Conservation (phyloP, 2,888 invertebrate species). For the Galerucella calmariensis region DNA sequence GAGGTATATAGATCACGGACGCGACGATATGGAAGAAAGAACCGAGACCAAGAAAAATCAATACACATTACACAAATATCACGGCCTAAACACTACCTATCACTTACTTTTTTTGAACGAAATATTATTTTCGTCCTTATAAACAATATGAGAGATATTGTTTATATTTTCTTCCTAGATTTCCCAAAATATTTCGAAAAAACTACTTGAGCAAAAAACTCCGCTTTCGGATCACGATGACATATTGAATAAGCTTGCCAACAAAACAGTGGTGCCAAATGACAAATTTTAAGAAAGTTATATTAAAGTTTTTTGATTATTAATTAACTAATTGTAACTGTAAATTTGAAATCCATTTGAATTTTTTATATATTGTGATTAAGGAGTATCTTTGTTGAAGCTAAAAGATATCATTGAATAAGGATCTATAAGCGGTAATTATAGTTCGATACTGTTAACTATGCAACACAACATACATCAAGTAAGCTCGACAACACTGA, state of each 20-base stretch:
- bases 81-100: constrained; percentile 46
- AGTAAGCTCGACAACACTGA: constrained; percentile 1
- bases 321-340: too few species aligned
- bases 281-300: not conserved
- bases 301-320: not conserved
- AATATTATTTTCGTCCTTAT: constrained; percentile 45
- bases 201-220: not conserved
- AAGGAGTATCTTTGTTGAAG: too few species aligned
- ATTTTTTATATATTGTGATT: too few species aligned
- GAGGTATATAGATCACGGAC: constrained; percentile 39
- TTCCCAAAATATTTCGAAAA: constrained; percentile 8
- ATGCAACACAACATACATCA: constrained; percentile 1
- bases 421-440: not conserved
- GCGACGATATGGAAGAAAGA: constrained; percentile 41
- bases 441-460: not conserved
- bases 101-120: constrained; percentile 53
- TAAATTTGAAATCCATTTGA: too few species aligned
- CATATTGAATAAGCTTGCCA: constrained; percentile 10
- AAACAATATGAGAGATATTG: constrained; percentile 37
- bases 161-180: constrained; percentile 29
- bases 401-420: too few species aligned
- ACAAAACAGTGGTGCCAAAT: not conserved
- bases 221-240: constrained; percentile 6
- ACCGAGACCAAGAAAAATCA: constrained; percentile 48
- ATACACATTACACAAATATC: constrained; percentile 50